phyloP scores from a whole-genome alignment of 2,113 vertebrate species.

The Uropsilus gracilis region DNA sequence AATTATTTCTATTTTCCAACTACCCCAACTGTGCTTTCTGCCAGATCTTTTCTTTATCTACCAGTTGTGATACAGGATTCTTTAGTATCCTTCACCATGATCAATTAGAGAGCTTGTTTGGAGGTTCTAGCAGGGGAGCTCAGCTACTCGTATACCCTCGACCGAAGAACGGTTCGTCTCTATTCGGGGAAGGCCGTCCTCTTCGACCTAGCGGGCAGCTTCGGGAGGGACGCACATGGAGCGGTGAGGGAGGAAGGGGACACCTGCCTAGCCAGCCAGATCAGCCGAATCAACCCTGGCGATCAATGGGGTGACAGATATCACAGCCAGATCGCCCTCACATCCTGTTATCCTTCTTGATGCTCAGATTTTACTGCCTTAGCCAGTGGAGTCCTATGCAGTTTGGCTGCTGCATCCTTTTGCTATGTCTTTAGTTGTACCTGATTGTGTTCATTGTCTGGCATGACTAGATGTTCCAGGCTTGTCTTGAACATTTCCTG shows the following conservation, averaged over 20 bases:
- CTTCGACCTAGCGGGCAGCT: too few relatives aligned
- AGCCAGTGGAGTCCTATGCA: neutral
- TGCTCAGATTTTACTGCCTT: neutral
- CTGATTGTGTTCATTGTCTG: neutral
- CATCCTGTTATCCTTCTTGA: neutral
- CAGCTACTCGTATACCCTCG: too few relatives aligned
- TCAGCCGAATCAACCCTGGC: too few relatives aligned
- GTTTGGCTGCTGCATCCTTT: neutral
- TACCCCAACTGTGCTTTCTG: neutral
- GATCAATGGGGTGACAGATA: too few relatives aligned
- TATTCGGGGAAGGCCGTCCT: too few relatives aligned
- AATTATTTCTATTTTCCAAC: neutral
- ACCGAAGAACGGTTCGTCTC: too few relatives aligned
- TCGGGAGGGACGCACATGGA: too few relatives aligned
- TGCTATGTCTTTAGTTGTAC: neutral
- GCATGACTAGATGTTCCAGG: neutral
- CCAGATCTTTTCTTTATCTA: neutral
- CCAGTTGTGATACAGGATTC: neutral
- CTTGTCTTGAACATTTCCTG: constrained; percentile 15
- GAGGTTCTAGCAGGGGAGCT: too few relatives aligned
- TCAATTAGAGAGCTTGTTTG: neutral
- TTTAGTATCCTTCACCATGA: neutral
- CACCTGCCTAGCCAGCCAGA: too few relatives aligned
- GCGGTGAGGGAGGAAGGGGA: too few relatives aligned
- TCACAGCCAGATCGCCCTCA: too few relatives aligned